Base-by-base conservation (phyloP, 2,797 vertebrate genomes). In the Hipposideros larvatus region DNA sequence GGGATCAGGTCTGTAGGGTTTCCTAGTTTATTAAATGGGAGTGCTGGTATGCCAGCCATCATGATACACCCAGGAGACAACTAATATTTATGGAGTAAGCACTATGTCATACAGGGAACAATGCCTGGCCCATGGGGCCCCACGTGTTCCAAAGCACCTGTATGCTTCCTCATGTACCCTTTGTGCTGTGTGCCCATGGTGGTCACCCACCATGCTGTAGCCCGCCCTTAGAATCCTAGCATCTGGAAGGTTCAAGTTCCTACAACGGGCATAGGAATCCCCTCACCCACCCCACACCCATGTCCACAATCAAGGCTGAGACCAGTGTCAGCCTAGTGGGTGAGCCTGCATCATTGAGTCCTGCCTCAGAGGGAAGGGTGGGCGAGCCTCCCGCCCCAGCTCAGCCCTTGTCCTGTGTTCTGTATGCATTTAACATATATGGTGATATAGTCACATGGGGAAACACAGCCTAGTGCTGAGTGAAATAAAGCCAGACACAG, bases 151-250 rank as follows among this genome's bases (percentile, higher is more conserved):
- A 53, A 24, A 9, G 34, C n/a, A 31, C 34, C 73, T 10, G n/a
- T 1, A 2, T 7, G 26, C n/a, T 28, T 61, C 37, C 78, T 43
- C 43, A 0, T 2, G 10, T 3, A 24, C 21, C 37, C 77, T 28
- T 5, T 37, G 10, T 15, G 31, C 24, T 5, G 2, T 0, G 11
- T 48, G 66, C 11, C 84, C 18, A 1, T 28, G 3, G 48, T 1
- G 2, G 74, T 5, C 4, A 1, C 9, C 0, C 19, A 1, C 0
- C 19, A 1, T 7, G 3, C 66, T n/a, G 66, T 0, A 11, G 31
- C 16, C 43, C 65, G 14, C 43, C 34, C 61, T 66, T 41, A 57
- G 80, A 43, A 59, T 34, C 3, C 48, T 41, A 86, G 57, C 57
- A 16, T 4, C 84, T 73, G 43, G 41, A 91, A 89, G n/a, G 55